A percentile compares a stretch with the other conserved stretches of the same genome.
phyloP scores from a whole-genome alignment of 2,797 vertebrate genomes.

The Clarias pachynema region DNA sequence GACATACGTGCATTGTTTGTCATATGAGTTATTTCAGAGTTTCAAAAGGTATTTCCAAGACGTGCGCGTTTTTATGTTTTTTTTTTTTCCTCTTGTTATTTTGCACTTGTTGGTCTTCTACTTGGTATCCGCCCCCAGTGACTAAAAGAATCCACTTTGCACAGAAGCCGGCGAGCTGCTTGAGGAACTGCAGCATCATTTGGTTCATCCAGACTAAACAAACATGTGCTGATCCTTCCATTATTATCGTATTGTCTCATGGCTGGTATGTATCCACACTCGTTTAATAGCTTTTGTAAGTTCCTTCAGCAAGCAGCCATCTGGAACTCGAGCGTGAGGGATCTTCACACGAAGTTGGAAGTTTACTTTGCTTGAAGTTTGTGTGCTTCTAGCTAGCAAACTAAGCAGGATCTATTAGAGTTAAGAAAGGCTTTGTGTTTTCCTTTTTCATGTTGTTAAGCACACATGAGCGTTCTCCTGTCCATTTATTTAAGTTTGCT shows the following conservation, averaged over 20 bases:
- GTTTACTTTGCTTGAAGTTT: background rate
- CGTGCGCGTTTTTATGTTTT: background rate
- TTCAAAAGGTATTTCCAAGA: background rate
- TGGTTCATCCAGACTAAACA: conserved; percentile 49
- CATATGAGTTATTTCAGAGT: background rate
- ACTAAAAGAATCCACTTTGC: conserved; percentile 25
- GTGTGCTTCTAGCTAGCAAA: background rate
- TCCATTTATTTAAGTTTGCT: background rate
- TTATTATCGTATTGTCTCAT: conserved; percentile 43
- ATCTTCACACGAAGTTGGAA: conserved; percentile 29
- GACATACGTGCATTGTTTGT: background rate
- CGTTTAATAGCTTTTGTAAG: conserved; percentile 40
- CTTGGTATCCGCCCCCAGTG: background rate
- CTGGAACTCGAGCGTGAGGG: conserved; percentile 33
- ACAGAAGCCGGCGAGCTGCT: conserved; percentile 22
- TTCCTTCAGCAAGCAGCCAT: conserved; percentile 33
- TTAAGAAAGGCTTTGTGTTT: background rate
- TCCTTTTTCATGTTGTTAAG: background rate
- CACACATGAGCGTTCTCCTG: background rate
- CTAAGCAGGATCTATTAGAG: background rate
- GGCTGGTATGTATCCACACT: conserved; percentile 29
- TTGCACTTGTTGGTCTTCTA: too few species aligned
- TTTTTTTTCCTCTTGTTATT: background rate
- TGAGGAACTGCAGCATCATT: conserved; percentile 36
- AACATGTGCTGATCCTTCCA: conserved; percentile 45